Evolutionary conservation across 2,797 vertebrate species (phyloP), one percentile per base, ranked within the genome.

Genomic region (Myotis planiceps): DNA sequence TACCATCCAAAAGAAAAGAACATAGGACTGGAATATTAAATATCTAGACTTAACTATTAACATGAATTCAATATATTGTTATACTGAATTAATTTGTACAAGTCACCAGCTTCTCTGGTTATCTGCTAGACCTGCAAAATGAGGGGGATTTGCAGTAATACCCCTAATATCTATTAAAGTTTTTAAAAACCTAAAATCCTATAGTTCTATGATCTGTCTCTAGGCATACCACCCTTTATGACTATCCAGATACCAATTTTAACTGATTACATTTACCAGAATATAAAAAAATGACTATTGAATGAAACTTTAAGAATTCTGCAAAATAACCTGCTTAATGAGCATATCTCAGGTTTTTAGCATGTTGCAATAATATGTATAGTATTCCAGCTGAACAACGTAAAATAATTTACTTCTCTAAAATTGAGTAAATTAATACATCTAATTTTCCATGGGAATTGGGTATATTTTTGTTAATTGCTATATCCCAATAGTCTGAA

Each of bases 381-480:
- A 47, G 78, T 13, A 42, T 95, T 96, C 86, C 45, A 93, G 1
- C 45, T 91, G 19, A 92, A 94, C 45, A 68, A 72, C 4, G 18
- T 76, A 92, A 92, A 95, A 86, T 39, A 32, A 89, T 19, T 87
- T 83, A 32, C 68, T 90, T 97, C 42, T 76, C 27, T 81, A 78
- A 96, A 97, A 86, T 14, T 96, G 10, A 68, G 27, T n/a, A 79
- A 60, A 68, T 89, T 13, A 80, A 76, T 60, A 84, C 18, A 83
- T 49, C 25, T 34, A 71, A 68, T 65, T 92, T 92, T 14, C 13
- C 13, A 65, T 37, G 39, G 18, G 58, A 49, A 84, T 23, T 71
- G 5, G 45, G 58, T 47, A 71, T 23, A 75, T 80, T 85, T 94
- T 89, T 60, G 0, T 78, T 55, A 83, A 66, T 18, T 76, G 15